Conservation (phyloP, 1,140 invertebrate genomes). For the Anoplolepis gracilipes region DNA sequence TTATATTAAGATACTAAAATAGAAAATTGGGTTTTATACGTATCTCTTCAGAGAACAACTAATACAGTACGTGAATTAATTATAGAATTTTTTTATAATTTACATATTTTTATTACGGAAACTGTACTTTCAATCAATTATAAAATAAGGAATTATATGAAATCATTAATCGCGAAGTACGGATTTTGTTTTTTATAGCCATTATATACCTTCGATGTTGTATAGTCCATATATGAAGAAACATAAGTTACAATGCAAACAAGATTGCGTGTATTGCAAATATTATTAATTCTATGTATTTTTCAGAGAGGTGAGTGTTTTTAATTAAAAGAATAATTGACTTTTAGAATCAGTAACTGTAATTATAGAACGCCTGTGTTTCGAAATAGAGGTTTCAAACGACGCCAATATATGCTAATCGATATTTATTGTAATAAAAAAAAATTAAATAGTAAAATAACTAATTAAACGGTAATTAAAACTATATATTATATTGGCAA, state of each 20-base stretch:
- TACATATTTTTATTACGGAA: not conserved
- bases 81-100: not conserved
- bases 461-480: not conserved
- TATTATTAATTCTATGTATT: conserved; percentile 68
- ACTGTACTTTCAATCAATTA: not conserved
- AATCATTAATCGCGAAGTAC: not conserved
- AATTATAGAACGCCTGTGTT: not conserved
- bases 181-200: not conserved
- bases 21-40: not conserved
- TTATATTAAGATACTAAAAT: not conserved
- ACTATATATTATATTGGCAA: not conserved
- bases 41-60: not conserved
- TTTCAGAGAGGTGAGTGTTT: conserved; percentile 68
- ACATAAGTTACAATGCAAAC: conserved; percentile 64
- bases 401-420: not conserved
- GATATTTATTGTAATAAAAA: not conserved
- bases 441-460: not conserved
- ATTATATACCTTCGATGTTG: not conserved
- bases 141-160: not conserved
- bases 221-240: not conserved
- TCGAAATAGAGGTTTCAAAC: not conserved
- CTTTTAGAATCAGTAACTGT: conserved; percentile 3
- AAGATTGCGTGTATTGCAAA: conserved; percentile 49
- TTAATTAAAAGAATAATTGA: not conserved
- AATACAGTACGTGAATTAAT: not conserved